These are phyloP conservation scores for Epizoanthus ramosus DNA, from an alignment of 92 coral and sea anemone genomes.

Conservation along the genomic window DNA sequence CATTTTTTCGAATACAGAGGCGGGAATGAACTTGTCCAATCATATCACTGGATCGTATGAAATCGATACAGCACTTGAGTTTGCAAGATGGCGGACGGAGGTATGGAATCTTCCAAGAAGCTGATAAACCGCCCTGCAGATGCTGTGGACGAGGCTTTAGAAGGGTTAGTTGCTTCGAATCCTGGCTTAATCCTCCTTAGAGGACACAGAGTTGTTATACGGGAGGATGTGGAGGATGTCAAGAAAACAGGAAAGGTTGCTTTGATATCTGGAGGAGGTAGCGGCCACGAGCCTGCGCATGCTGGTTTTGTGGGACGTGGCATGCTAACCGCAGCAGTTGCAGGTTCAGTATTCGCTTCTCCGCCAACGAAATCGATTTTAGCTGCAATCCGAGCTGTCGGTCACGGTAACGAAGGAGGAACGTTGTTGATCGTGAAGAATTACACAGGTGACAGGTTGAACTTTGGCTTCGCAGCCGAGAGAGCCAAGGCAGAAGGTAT, in stretches of 20 bases:
- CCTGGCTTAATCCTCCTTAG: constrained; percentile 78
- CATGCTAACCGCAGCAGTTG: constrained; percentile 93
- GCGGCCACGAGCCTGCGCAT: constrained; percentile 97
- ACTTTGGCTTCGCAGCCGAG: constrained; percentile 97
- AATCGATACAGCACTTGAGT: too few relatives aligned
- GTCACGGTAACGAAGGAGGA: constrained; percentile 77
- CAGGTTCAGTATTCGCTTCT: constrained; percentile 95
- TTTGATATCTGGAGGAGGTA: constrained; percentile 95
- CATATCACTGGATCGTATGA: background rate
- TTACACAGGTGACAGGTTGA: constrained; percentile 94
- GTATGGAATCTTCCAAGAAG: constrained; percentile 56
- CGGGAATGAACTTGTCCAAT: constrained; percentile 8
- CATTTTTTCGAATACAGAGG: background rate
- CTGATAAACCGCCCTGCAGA: constrained; percentile 76
- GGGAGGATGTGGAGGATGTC: constrained; percentile 74
- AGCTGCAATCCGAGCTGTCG: constrained; percentile 94
- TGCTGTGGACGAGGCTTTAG: constrained; percentile 90
- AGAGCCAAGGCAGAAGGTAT: constrained; percentile 92
- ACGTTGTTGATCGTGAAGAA: constrained; percentile 93
- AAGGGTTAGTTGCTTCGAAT: constrained; percentile 86
- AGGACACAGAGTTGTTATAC: constrained; percentile 86
- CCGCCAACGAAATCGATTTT: constrained; percentile 95
- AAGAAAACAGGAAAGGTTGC: constrained; percentile 81
- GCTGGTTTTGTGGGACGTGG: constrained; percentile 97
- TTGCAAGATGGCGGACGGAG: constrained; percentile 61